These are phyloP conservation scores for Limenitis arthemis DNA, from an alignment of 2,888 invertebrate genomes.

Conservation along the genomic window DNA sequence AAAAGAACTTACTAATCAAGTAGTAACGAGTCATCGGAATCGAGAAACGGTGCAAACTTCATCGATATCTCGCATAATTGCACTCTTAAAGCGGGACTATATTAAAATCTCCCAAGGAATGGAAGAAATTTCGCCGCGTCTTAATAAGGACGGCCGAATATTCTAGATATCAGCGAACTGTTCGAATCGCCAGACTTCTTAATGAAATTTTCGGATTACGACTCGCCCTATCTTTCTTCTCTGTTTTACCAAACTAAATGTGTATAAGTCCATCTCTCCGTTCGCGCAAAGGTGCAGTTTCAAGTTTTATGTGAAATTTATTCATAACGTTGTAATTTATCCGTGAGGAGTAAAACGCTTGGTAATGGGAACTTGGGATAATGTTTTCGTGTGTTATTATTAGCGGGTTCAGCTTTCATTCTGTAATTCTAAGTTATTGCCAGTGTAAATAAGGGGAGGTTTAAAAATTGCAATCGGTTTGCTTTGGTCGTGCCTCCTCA, in stretches of 20 bases:
- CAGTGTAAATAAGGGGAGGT: conserved; percentile 42
- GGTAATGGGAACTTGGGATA: conserved; percentile 55
- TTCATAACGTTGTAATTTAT: conserved; percentile 73
- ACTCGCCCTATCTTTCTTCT: conserved; percentile 41
- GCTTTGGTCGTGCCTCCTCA: neutral
- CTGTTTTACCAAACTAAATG: conserved; percentile 30
- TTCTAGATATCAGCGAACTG: conserved; percentile 64
- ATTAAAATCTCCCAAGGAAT: conserved; percentile 52
- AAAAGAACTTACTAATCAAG: conserved; percentile 34
- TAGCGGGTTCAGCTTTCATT: conserved; percentile 57
- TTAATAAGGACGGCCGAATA: conserved; percentile 61
- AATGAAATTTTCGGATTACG: conserved; percentile 72
- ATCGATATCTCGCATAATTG: conserved; percentile 45
- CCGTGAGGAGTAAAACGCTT: conserved; percentile 61
- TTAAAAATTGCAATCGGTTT: conserved; percentile 28
- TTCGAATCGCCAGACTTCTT: conserved; percentile 65
- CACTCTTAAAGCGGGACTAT: conserved; percentile 44
- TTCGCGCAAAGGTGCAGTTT: conserved; percentile 65
- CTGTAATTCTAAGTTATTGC: conserved; percentile 52
- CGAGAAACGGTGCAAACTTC: conserved; percentile 27
- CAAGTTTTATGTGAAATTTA: conserved; percentile 72
- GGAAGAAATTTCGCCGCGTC: conserved; percentile 52
- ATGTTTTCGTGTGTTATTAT: conserved; percentile 59
- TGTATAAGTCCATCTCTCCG: conserved; percentile 43
- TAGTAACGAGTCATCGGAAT: conserved; percentile 34